A percentile compares a stretch with the other conserved stretches of the same genome.
Evolutionary conservation across 1,140 invertebrate genomes (phyloP).

Genomic region (Drosophila ambigua): DNA sequence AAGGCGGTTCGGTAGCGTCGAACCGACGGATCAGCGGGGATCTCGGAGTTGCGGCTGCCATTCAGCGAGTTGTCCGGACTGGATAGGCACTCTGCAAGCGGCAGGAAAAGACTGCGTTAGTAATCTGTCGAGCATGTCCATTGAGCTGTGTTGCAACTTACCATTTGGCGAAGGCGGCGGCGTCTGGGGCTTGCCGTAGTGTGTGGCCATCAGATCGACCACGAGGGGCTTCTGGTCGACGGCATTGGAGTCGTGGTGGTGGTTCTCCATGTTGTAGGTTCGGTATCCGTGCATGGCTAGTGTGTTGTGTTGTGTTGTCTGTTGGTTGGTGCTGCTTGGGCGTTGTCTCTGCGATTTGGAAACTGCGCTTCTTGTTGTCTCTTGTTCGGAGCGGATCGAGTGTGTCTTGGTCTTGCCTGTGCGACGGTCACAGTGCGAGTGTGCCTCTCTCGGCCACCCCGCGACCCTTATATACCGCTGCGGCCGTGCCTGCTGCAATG

Average conservation of each 20-base stretch:
- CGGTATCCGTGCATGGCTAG: constrained; percentile 80
- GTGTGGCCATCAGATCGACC: constrained; percentile 75
- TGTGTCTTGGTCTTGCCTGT: constrained; percentile 64
- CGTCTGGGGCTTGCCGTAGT: constrained; percentile 81
- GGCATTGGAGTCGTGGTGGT: constrained; percentile 66
- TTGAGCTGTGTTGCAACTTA: constrained; percentile 43
- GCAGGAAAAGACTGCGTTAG: constrained; percentile 21
- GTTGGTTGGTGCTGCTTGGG: neutral
- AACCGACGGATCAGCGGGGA: constrained; percentile 87
- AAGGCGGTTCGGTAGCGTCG: constrained; percentile 98
- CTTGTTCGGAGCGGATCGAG: neutral
- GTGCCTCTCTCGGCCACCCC: constrained; percentile 68
- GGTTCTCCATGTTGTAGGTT: constrained; percentile 78
- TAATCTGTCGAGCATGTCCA: neutral
- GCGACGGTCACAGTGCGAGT: constrained; percentile 76
- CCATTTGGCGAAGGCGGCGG: constrained; percentile 83
- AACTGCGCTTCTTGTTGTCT: too few species aligned
- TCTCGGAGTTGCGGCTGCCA: constrained; percentile 74
- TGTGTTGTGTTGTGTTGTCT: neutral
- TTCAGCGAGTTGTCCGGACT: constrained; percentile 83
- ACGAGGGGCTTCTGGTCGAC: constrained; percentile 81
- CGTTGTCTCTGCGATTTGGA: neutral
- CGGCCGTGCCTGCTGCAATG: constrained; percentile 46
- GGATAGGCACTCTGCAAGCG: constrained; percentile 81
- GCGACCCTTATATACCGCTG: constrained; percentile 66